Percentiles rank a stretch among this genome's conserved stretches.
These are phyloP conservation scores for Hydrophis major DNA, from an alignment of 2,797 vertebrate genomes.

Conservation along the genomic window DNA sequence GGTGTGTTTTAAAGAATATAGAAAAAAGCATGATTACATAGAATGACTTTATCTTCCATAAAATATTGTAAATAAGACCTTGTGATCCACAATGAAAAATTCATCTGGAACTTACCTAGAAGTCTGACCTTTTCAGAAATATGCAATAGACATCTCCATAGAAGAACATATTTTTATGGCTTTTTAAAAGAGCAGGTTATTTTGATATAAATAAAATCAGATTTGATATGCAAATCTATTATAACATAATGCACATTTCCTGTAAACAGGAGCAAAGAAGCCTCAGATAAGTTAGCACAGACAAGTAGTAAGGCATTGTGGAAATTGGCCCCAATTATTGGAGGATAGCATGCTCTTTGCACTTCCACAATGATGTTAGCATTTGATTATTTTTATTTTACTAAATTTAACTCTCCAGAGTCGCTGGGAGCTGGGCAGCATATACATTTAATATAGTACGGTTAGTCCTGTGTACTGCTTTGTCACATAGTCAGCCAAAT, in stretches of 20 bases:
- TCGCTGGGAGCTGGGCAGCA: background rate
- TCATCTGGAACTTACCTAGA: background rate
- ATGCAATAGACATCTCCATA: background rate
- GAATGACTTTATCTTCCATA: background rate
- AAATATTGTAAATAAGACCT: background rate
- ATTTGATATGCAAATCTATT: background rate
- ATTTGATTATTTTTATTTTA: background rate
- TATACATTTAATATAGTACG: background rate
- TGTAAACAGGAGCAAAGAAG: background rate
- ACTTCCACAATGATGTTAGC: background rate
- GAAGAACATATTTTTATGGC: background rate
- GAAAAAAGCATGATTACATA: background rate
- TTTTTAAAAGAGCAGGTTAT: background rate
- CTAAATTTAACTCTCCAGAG: background rate
- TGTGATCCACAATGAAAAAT: background rate
- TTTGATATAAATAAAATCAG: background rate
- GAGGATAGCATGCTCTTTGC: background rate
- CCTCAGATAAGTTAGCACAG: background rate
- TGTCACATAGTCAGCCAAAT: background rate
- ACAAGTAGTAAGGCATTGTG: background rate
- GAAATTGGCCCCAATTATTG: background rate
- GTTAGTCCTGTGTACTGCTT: background rate
- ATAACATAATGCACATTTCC: background rate
- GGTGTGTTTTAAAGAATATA: background rate
- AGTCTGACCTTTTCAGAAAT: background rate